Conservation (phyloP, 2,113 vertebrate genomes). For the Eupsittula cactorum region DNA sequence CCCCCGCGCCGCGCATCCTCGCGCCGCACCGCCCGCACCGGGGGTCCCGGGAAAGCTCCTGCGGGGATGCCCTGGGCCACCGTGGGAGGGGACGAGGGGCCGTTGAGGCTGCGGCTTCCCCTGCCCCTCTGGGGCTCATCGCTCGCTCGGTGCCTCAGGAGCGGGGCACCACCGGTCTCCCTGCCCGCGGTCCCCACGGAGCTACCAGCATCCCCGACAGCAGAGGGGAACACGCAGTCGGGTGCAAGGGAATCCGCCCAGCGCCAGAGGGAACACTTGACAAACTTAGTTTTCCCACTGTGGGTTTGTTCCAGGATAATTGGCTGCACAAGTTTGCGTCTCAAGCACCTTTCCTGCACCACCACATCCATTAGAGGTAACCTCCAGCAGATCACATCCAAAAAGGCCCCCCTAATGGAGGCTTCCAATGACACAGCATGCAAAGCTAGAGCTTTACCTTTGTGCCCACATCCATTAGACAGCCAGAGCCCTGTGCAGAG, state of each 20-base stretch:
- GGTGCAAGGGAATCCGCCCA: fast-evolving
- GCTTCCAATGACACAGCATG: fast-evolving
- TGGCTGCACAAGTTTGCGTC: background rate
- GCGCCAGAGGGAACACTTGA: fast-evolving
- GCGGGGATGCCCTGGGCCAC: background rate
- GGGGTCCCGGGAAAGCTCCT: background rate
- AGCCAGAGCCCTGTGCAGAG: background rate
- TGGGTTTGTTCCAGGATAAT: background rate
- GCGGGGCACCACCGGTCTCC: background rate
- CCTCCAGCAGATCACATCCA: background rate
- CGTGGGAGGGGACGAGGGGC: background rate
- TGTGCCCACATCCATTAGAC: background rate
- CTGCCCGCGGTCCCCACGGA: fast-evolving
- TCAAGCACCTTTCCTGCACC: background rate
- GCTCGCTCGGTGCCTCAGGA: fast-evolving
- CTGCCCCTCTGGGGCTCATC: background rate
- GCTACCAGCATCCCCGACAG: background rate
- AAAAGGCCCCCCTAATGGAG: background rate
- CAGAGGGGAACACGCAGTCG: background rate
- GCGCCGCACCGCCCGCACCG: background rate
- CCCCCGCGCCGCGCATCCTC: background rate
- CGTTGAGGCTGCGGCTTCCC: background rate
- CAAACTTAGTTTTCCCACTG: background rate
- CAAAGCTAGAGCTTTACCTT: background rate
- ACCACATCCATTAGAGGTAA: background rate